Base-by-base conservation (phyloP, 2,113 vertebrate species). In the Neoarius graeffei region DNA sequence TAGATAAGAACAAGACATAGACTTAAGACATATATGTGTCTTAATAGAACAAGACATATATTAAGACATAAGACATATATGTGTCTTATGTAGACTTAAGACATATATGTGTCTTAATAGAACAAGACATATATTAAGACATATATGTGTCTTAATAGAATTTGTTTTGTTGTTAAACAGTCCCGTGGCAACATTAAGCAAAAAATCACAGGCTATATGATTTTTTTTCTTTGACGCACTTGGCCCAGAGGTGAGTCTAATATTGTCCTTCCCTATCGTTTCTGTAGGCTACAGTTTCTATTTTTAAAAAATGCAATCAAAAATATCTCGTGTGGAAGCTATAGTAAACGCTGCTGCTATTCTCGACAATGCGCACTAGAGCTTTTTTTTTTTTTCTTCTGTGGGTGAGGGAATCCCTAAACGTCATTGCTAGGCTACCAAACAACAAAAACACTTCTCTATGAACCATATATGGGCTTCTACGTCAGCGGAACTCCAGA, bases 361-460 rank as follows among this genome's bases (percentile, higher is more conserved):
- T 97, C 96, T 96, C 97, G 96, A 94, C 94, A 89, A 93, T 88
- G 91, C 89, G 93, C 82, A n/a, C 52, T 91, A 94, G 92, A 92
- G 91, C 92, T 89, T 73, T 85, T 86, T 42, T 42, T 42, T 42
- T 42, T 42, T 42, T 94, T 77, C 42, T 94, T 95, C 94, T 93
- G 92, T 93, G 94, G 95, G 95, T 96, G 95, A 98, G 97, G 98
- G 98, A 99, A 95, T 99, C 98, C 98, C 97, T 98, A 96, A 96
- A 97, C 96, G 96, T 97, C 96, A 97, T 96, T 96, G 97, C 97
- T 97, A 97, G 97, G 98, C 97, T 96, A 98, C 97, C 97, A 97
- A 98, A 98, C 74, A 98, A 98, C 97, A 98, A 95, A 99, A 96
- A 97, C 98, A 90, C 93, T 81, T 90, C 86, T 93, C 93, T 94